A percentile compares a stretch with the other conserved stretches of the same genome.
Evolutionary conservation across 2,113 vertebrate genomes (phyloP).

Genomic region (Tupaia chinensis): DNA sequence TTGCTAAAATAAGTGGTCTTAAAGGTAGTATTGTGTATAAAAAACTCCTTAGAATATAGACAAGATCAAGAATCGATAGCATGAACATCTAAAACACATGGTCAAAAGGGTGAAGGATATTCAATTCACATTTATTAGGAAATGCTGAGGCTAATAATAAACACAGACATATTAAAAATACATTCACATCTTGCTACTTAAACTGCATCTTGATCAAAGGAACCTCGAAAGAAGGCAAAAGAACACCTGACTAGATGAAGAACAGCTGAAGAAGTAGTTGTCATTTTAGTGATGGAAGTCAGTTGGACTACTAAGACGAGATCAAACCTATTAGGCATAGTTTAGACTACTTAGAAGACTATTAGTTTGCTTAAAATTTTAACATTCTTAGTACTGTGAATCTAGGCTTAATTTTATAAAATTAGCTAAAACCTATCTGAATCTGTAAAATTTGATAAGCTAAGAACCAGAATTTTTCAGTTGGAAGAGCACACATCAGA

Average conservation of each 20-base stretch:
- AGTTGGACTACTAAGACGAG: not conserved
- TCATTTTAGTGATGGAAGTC: not conserved
- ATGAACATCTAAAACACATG: slow-evolving; percentile 36
- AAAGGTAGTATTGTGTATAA: not conserved
- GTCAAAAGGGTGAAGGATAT: not conserved
- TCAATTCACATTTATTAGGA: slow-evolving; percentile 62
- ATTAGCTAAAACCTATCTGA: not conserved
- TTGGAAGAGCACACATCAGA: not conserved
- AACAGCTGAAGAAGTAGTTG: not conserved
- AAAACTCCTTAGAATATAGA: not conserved
- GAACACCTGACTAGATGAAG: not conserved
- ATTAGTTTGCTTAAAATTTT: not conserved
- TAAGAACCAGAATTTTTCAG: not conserved
- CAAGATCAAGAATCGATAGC: slow-evolving; percentile 49
- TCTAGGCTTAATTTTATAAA: not conserved
- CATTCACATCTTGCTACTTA: not conserved
- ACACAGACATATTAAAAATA: slow-evolving; percentile 31
- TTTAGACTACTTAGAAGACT: not conserved
- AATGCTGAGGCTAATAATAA: not conserved
- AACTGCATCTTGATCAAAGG: not conserved
- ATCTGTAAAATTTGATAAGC: not conserved
- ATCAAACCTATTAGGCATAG: not conserved
- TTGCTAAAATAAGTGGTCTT: slow-evolving; percentile 21
- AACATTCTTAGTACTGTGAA: not conserved
- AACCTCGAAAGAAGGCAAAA: not conserved